Evolutionary conservation across 1,140 invertebrate genomes (phyloP).

Genomic region (Physella acuta): DNA sequence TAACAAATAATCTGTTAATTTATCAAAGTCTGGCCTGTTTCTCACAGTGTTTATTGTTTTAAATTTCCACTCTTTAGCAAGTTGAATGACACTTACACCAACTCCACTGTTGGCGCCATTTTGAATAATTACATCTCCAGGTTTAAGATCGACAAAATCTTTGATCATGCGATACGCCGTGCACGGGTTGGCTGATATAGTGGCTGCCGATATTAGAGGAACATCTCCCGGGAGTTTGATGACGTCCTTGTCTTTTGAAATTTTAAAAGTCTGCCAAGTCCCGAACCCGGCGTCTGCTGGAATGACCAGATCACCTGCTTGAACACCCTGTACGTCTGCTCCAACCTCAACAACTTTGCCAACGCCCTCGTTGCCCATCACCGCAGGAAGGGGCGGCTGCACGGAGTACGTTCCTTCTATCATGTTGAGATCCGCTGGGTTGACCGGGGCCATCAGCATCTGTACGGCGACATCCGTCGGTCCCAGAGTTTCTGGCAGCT

Average conservation of each 20-base stretch:
- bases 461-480: conserved; percentile 70
- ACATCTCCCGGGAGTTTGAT: conserved; percentile 62
- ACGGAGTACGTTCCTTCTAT: conserved; percentile 94
- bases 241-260: conserved; percentile 63
- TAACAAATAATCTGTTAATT: conserved; percentile 66
- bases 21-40: conserved; percentile 74
- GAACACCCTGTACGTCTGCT: conserved; percentile 66
- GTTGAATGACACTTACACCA: conserved; percentile 91
- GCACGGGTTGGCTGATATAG: conserved; percentile 88
- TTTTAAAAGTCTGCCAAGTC: conserved; percentile 81
- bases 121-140: conserved; percentile 87
- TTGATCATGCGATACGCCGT: conserved; percentile 95
- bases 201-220: conserved; percentile 77
- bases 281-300: conserved; percentile 73
- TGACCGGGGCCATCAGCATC: conserved; percentile 89
- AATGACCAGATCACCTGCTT: conserved; percentile 81
- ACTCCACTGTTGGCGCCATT: conserved; percentile 97
- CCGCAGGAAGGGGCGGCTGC: conserved; percentile 78
- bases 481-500: conserved; percentile 28
- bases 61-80: conserved; percentile 70
- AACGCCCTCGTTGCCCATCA: conserved; percentile 91
- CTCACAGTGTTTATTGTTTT: conserved; percentile 82
- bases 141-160: conserved; percentile 80
- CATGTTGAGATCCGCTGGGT: conserved; percentile 98
- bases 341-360: conserved; percentile 74